A percentile compares a stretch with the other conserved stretches of the same genome.
Evolutionary conservation across 2,797 vertebrate species (phyloP).

Genomic region (Nyctibius grandis): DNA sequence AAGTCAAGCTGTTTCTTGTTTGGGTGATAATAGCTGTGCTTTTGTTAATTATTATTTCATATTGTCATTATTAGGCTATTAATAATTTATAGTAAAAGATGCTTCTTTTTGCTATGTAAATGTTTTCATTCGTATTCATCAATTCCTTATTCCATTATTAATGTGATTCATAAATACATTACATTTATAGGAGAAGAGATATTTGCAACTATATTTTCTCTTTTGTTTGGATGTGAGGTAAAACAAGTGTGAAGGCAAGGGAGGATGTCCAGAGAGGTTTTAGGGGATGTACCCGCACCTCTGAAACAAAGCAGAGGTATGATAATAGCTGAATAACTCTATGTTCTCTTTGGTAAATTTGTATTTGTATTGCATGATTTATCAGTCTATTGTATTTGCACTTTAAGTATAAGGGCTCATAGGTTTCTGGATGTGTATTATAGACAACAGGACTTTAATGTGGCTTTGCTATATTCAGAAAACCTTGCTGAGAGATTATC

Average conservation of each 20-base stretch:
- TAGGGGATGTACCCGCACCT: not conserved
- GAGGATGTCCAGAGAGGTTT: not conserved
- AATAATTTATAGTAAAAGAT: conserved; percentile 63
- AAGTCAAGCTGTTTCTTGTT: conserved; percentile 38
- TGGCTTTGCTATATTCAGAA: not conserved
- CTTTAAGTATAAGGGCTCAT: not conserved
- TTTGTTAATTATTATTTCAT: conserved; percentile 72
- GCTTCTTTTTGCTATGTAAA: conserved; percentile 48
- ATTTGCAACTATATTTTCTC: not conserved
- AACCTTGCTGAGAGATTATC: not conserved
- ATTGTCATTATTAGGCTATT: conserved; percentile 66
- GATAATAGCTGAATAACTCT: not conserved
- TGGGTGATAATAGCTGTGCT: conserved; percentile 25
- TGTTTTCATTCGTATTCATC: conserved; percentile 59
- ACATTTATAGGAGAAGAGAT: not conserved
- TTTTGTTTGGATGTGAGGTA: not conserved
- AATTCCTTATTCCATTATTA: conserved; percentile 59
- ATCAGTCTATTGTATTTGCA: not conserved
- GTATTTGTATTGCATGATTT: not conserved
- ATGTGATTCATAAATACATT: conserved; percentile 57
- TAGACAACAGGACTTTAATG: not conserved
- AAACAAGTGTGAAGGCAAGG: not conserved
- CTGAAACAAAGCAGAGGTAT: not conserved
- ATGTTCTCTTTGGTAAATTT: not conserved
- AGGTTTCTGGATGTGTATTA: not conserved